Conservation (phyloP, 2,888 invertebrate genomes). For the Carpatolechia fugitivella region DNA sequence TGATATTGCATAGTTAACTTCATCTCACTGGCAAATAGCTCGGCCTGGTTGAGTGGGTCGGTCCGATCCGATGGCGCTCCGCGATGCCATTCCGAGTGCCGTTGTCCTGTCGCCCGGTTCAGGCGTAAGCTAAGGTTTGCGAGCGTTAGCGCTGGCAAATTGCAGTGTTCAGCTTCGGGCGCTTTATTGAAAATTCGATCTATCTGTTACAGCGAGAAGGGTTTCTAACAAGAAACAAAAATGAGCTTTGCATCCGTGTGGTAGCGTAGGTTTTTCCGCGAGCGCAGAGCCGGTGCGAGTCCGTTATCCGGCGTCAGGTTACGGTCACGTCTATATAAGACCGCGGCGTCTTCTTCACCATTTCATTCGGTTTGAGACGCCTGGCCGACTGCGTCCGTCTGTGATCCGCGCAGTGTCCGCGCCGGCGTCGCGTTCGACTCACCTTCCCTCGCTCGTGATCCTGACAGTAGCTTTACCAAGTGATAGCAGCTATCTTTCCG, state of each 20-base stretch:
- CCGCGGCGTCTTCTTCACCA: slow-evolving; percentile 76
- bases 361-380: slow-evolving; percentile 77
- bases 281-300: slow-evolving; percentile 48
- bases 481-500: slow-evolving; percentile 2
- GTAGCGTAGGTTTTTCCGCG: slow-evolving; percentile 51
- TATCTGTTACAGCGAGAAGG: slow-evolving; percentile 65
- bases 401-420: slow-evolving; percentile 47
- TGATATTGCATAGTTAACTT: background rate
- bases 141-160: slow-evolving; percentile 60
- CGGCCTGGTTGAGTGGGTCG: slow-evolving; percentile 22
- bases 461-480: background rate
- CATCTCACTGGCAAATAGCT: background rate
- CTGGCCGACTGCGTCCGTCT: slow-evolving; percentile 45
- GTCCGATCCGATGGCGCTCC: slow-evolving; percentile 32
- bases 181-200: slow-evolving; percentile 76
- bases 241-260: slow-evolving; percentile 44
- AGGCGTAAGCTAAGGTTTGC: slow-evolving; percentile 34
- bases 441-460: slow-evolving; percentile 39
- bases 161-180: slow-evolving; percentile 70
- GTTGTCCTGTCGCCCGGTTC: slow-evolving; percentile 57
- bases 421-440: slow-evolving; percentile 40
- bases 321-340: slow-evolving; percentile 78
- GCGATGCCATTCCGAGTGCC: slow-evolving; percentile 55
- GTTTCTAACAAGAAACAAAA: slow-evolving; percentile 38
- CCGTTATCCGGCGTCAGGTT: slow-evolving; percentile 80